A percentile compares a stretch with the other conserved stretches of the same genome.
Evolutionary conservation across 2,113 vertebrate genomes (phyloP).

Genomic region (Gnathonemus echidnorhynchus): DNA sequence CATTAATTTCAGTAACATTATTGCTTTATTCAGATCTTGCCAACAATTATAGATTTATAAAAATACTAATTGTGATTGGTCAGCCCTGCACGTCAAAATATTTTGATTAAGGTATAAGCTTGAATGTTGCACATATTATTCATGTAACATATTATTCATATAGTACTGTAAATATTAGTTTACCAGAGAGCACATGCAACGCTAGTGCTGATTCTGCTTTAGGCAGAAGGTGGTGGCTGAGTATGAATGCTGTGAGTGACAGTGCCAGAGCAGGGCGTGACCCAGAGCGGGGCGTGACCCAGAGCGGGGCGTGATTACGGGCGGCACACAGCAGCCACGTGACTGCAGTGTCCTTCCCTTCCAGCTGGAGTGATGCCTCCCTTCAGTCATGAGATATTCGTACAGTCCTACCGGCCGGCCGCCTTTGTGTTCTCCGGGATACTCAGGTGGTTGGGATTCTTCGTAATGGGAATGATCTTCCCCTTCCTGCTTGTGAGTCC

Average conservation of each 20-base stretch:
- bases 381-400: constrained; percentile 53
- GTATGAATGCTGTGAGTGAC: not conserved
- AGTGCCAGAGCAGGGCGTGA: not conserved
- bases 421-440: constrained; percentile 49
- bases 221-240: not conserved
- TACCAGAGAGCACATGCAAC: not conserved
- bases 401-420: constrained; percentile 54
- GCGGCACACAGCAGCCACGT: not conserved
- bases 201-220: not conserved
- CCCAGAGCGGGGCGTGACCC: no score
- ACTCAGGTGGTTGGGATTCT: constrained; percentile 38
- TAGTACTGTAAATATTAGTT: not conserved
- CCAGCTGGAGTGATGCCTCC: constrained; percentile 38
- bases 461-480: constrained; percentile 46
- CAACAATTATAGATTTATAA: not conserved
- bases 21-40: not conserved
- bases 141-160: not conserved
- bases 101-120: not conserved
- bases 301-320: no score
- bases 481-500: constrained; percentile 61
- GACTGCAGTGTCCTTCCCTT: not conserved
- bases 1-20: not conserved
- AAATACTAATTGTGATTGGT: not conserved
- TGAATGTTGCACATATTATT: not conserved
- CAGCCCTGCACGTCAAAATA: not conserved